A percentile compares a stretch with the other conserved stretches of the same genome.
Conservation (phyloP, 2,113 vertebrate species). For the Oxyura jamaicensis region DNA sequence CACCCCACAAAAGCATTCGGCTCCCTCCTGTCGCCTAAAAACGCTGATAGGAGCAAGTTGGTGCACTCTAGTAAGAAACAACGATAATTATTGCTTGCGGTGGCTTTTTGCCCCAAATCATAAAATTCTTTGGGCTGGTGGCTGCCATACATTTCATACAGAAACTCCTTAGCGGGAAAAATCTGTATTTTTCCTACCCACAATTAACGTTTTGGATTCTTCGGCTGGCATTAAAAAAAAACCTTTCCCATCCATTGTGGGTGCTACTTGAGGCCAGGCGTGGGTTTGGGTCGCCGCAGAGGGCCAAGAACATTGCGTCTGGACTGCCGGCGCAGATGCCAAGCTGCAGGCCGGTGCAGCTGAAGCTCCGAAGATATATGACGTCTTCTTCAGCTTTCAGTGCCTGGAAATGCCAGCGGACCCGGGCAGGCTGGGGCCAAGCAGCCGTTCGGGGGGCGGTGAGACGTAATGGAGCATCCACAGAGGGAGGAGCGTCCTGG, state of each 20-base stretch:
- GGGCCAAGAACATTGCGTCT: neutral
- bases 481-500: neutral
- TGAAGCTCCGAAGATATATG: neutral
- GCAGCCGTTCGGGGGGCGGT: neutral
- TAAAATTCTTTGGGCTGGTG: neutral
- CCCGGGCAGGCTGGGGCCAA: neutral
- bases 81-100: neutral
- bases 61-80: neutral
- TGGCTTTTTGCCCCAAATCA: neutral
- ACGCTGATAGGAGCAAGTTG: neutral
- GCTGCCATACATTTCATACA: neutral
- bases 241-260: rapidly evolving
- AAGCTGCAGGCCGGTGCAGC: neutral
- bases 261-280: neutral
- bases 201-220: neutral
- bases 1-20: neutral
- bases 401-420: neutral
- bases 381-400: neutral
- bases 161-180: neutral
- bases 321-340: neutral
- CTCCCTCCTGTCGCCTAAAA: neutral
- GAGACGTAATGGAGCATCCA: neutral
- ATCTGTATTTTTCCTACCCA: neutral
- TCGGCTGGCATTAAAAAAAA: neutral
- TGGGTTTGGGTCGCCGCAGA: neutral